These are phyloP conservation scores for Hypercompe scribonia DNA, from an alignment of 2,888 invertebrate genomes.

Conservation along the genomic window DNA sequence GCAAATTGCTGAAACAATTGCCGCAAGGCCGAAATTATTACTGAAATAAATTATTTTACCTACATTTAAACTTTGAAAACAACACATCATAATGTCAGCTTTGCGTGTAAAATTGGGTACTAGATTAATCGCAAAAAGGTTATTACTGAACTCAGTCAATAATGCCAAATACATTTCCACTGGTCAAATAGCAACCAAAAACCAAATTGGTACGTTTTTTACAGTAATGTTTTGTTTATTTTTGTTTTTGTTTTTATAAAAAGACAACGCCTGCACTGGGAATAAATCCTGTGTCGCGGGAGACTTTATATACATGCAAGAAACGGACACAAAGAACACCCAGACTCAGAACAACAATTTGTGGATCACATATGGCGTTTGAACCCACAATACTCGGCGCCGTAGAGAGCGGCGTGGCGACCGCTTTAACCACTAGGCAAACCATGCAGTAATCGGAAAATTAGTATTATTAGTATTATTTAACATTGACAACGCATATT, in stretches of 20 bases:
- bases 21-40: background rate
- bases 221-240: background rate
- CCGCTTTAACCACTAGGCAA: too few species aligned
- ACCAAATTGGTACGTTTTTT: constrained; percentile 43
- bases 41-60: background rate
- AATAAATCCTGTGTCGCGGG: too few species aligned
- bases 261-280: too few species aligned
- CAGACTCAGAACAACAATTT: too few species aligned
- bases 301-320: too few species aligned
- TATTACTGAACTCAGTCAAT: constrained; percentile 63
- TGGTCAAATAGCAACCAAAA: constrained; percentile 41
- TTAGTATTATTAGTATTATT: background rate
- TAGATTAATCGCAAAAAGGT: constrained; percentile 62
- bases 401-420: too few species aligned
- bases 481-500: background rate
- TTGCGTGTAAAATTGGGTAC: constrained; percentile 66
- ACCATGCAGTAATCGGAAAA: background rate
- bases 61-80: background rate
- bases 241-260: too few species aligned
- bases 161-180: constrained; percentile 58
- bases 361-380: too few species aligned
- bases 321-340: too few species aligned
- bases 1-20: constrained; percentile 19
- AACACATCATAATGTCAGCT: constrained; percentile 64
- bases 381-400: too few species aligned